Base-by-base conservation (phyloP, 2,113 vertebrate genomes). In the Thalassoma bifasciatum region DNA sequence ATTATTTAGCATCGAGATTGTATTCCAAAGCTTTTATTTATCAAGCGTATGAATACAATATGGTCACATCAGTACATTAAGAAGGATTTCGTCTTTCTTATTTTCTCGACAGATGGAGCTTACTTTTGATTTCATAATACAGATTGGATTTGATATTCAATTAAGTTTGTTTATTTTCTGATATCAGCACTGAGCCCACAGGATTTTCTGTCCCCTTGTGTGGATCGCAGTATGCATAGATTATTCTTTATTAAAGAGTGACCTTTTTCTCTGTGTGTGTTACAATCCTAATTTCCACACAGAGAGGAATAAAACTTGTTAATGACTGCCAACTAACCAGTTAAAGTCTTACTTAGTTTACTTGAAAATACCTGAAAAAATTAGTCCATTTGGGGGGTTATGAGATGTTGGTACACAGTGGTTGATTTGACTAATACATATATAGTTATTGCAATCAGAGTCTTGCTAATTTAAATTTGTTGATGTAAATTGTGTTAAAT, bases 211-310 rank as follows among this genome's bases (percentile, higher is more conserved):
- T 72, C 47, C 79, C 66, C 73, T 84, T 71, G 86, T 82, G 68
- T 37, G 23, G 11, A 84, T 53, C 75, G 68, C 9, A 30, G 74
- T 79, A 83, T 93, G 91, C 92, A 93, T 92, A 93, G 91, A 85
- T 88, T 86, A 50, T 73, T 69, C 79, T 30, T 30, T 30, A 30
- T 71, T 61, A 42, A 82, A 83, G 37, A 79, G 11, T 56, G n/a
- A 49, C 68, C 24, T 60, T 36, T 75, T 62, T 42, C 46, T 62
- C 24, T 49, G 49, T 78, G 38, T 77, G 68, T 38, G n/a, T 53
- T 62, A 34, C 56, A 57, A 9, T 49, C 8, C 65, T 51, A 30
- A 49, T 66, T 63, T 54, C 42, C 42, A 8, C 50, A 69, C 60
- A 19, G 11, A 65, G 65, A 65, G 26, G 51, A 75, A 61, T 22